Evolutionary conservation across 53 echinoderm and acorn worm species (phyloP).

Genomic region (Crossaster papposus): DNA sequence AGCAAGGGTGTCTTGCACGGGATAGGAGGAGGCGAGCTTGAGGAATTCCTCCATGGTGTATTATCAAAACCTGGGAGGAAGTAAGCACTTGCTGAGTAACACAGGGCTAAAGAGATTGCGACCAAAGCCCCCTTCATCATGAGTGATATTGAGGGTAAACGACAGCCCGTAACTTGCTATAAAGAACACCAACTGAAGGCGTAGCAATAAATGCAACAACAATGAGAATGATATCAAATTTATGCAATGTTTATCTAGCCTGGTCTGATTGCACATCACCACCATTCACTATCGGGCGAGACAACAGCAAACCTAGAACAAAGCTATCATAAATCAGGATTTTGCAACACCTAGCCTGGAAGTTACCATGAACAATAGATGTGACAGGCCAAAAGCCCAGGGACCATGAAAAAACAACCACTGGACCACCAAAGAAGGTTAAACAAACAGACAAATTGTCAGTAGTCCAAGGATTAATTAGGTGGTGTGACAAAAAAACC

Average conservation of each 20-base stretch:
- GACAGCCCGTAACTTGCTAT: not conserved
- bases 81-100: constrained; percentile 4
- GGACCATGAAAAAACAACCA: constrained; percentile 15
- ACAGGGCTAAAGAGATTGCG: not conserved
- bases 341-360: not conserved
- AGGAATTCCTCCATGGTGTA: not conserved
- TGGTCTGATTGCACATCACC: not conserved
- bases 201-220: not conserved
- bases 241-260: not conserved
- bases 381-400: not conserved
- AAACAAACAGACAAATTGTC: not conserved
- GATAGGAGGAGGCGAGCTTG: not conserved
- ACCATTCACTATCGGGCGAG: not conserved
- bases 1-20: constrained; percentile 70
- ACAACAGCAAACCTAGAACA: not conserved
- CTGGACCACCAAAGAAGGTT: too few species aligned
- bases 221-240: not conserved
- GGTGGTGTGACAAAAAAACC: not conserved
- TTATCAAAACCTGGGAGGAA: not conserved
- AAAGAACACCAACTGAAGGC: not conserved
- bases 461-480: constrained; percentile 11
- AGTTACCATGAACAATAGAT: not conserved
- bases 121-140: not conserved
- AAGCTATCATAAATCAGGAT: not conserved
- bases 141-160: not conserved